Base-by-base conservation (phyloP, 2,113 vertebrate species). In the Taurulus bubalis region DNA sequence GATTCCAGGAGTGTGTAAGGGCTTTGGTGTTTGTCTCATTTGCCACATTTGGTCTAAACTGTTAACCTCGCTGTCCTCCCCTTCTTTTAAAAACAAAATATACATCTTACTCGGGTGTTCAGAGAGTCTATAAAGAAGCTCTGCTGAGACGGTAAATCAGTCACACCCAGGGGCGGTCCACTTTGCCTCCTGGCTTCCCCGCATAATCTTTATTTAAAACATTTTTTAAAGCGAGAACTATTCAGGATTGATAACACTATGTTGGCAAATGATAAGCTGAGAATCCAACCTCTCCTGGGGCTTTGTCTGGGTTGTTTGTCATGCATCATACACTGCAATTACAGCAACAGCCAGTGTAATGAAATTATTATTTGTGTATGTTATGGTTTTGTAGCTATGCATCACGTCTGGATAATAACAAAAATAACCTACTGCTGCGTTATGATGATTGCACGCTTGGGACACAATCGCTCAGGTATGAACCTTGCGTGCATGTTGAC, bases 311-410 rank as follows among this genome's bases (percentile, higher is more conserved):
- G 34, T 53, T 40, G 32, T 73, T 81, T 36, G 47, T 67, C 20
- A 36, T 72, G 62, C 83, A 70, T 49, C 26, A 47, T 53, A 53
- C 73, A 66, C 63, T 81, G 71, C 91, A 87, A 91, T 93, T 90
- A 91, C 71, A 55, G 15, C 38, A 12, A 51, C 14, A 75, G 75
- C 77, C 66, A 84, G 59, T 58, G 30, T 81, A 65, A 89, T 90
- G 4, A 90, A 92, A 93, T 91, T 81, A 91, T 88, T 94, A 91
- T 95, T 94, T 95, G 84, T 82, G 60, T 85, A n/a, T 94, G 92
- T 95, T 94, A 90, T 92, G 90, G 18, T 87, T 63, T 63, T 63
- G 94, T 95, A 93, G 91, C 94, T 89, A 94, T 85, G 91, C 81
- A 88, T 90, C 75, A 88, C 67, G 68, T 64, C 65, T 51, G 34